These are phyloP conservation scores for Ophion ellenae DNA, from an alignment of 2,888 invertebrate species.

Conservation along the genomic window DNA sequence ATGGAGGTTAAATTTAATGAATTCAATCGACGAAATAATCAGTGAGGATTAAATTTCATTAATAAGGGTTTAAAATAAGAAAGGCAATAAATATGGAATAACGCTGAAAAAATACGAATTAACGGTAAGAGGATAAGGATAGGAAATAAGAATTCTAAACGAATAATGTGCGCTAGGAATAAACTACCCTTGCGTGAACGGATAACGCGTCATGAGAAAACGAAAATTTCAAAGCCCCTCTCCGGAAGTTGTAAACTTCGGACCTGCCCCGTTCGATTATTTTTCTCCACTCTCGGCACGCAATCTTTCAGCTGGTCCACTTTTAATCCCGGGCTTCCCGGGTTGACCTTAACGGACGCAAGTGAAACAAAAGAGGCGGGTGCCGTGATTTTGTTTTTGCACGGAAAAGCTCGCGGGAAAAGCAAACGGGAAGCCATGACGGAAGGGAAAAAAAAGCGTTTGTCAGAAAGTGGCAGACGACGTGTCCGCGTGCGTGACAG, in stretches of 20 bases:
- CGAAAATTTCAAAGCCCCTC: neutral
- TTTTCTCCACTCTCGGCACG: slow-evolving; percentile 8
- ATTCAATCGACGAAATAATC: too few species aligned
- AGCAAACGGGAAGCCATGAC: slow-evolving; percentile 23
- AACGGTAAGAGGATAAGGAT: too few species aligned
- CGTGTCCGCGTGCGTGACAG: slow-evolving; percentile 74
- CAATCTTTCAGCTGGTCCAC: slow-evolving; percentile 48
- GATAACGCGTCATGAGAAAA: neutral
- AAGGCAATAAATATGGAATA: too few species aligned
- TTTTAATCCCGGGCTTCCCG: slow-evolving; percentile 4
- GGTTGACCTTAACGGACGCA: slow-evolving; percentile 49
- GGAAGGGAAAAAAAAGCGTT: slow-evolving; percentile 54
- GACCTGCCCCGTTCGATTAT: slow-evolving; percentile 21
- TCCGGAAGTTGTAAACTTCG: slow-evolving; percentile 9
- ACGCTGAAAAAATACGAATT: too few species aligned
- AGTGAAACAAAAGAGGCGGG: neutral
- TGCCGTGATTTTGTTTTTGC: neutral
- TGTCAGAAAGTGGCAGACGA: slow-evolving; percentile 78
- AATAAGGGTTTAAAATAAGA: too few species aligned
- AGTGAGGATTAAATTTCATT: too few species aligned
- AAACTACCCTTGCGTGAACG: neutral
- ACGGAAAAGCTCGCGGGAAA: neutral
- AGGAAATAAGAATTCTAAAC: too few species aligned
- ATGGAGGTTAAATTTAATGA: too few species aligned
- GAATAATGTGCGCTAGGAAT: neutral